These are phyloP conservation scores for Phoxinus dragarum DNA, from an alignment of 2,797 vertebrate species.

Conservation along the genomic window DNA sequence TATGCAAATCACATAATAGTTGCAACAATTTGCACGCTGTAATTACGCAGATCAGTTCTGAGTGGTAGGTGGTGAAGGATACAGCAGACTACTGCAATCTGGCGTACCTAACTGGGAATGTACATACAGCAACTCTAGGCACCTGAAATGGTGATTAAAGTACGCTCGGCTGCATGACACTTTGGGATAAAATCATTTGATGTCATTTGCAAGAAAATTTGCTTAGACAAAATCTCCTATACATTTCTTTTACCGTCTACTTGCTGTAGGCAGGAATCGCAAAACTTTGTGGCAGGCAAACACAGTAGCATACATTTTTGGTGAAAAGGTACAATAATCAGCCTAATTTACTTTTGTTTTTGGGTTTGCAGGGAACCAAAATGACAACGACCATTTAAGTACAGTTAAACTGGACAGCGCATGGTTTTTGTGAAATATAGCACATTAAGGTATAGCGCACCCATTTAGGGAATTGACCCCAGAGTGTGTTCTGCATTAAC, in stretches of 20 bases:
- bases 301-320: neutral
- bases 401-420: neutral
- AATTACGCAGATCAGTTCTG: neutral
- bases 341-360: neutral
- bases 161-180: neutral
- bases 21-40: neutral
- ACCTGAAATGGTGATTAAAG: neutral
- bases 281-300: neutral
- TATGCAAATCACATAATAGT: neutral
- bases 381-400: neutral
- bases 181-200: slow-evolving; percentile 1
- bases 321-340: neutral
- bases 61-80: neutral
- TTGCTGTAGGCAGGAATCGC: neutral
- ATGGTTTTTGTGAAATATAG: neutral
- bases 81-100: neutral
- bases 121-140: neutral
- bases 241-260: neutral
- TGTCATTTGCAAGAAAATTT: neutral
- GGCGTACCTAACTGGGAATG: neutral
- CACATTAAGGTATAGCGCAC: neutral
- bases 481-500: slow-evolving; percentile 24
- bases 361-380: neutral
- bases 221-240: neutral
- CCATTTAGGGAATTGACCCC: slow-evolving; percentile 10